phyloP scores from a whole-genome alignment of 2,888 invertebrate species.

The Trissoscelio sp. region DNA sequence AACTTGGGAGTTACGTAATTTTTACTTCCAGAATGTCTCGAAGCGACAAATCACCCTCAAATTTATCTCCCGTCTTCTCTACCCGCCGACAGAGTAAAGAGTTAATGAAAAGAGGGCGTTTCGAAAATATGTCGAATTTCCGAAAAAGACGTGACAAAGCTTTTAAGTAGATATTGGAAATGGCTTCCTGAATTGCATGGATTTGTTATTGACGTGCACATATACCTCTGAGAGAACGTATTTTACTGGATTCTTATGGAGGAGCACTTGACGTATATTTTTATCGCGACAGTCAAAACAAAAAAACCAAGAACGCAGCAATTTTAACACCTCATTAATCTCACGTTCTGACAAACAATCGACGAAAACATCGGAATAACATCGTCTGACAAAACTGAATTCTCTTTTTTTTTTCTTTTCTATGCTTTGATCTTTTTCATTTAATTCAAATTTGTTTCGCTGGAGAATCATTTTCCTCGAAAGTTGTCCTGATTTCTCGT shows the following conservation, averaged over 20 bases:
- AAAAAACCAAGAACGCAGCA: background rate
- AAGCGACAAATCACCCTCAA: slow-evolving; percentile 3
- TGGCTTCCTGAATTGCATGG: background rate
- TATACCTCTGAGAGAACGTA: background rate
- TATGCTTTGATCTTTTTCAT: background rate
- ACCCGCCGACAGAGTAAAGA: background rate
- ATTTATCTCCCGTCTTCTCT: slow-evolving; percentile 9
- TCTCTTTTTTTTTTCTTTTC: no score
- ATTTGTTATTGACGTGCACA: background rate
- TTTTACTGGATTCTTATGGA: background rate
- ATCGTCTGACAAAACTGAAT: no score
- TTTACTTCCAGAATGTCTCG: background rate
- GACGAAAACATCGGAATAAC: background rate
- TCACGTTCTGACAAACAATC: background rate
- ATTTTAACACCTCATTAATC: background rate
- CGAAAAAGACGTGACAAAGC: background rate
- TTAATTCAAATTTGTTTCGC: background rate
- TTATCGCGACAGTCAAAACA: background rate
- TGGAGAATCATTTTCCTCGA: background rate
- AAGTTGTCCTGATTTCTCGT: slow-evolving; percentile 22
- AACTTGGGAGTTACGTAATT: background rate
- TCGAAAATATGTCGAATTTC: slow-evolving; percentile 5
- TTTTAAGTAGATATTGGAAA: background rate
- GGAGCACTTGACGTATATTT: background rate
- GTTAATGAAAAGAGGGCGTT: slow-evolving; percentile 8